Conservation (phyloP, 1,140 invertebrate genomes). For the Penaeus japonicus region DNA sequence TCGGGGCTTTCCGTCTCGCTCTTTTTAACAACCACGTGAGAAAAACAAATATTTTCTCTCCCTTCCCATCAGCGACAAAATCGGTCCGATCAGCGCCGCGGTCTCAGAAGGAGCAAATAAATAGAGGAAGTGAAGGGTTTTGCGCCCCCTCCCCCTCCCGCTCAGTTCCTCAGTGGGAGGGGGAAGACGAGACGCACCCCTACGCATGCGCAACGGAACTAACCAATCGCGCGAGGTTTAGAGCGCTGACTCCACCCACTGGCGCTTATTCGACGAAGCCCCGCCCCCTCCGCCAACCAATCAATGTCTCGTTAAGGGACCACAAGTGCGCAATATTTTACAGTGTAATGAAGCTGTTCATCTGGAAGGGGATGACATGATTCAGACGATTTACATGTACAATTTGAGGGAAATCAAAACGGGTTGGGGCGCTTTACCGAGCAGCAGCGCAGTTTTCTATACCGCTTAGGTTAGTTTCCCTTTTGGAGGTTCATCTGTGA, state of each 20-base stretch:
- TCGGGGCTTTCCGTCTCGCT: no score
- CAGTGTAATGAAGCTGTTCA: slow-evolving; percentile 53
- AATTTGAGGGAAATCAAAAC: slow-evolving; percentile 30
- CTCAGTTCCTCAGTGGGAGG: background rate
- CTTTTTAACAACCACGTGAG: no score
- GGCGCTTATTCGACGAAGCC: slow-evolving; percentile 22
- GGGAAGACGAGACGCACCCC: background rate
- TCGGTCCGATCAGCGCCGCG: no score
- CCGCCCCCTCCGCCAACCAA: slow-evolving; percentile 35
- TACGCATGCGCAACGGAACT: background rate
- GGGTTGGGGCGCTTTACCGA: background rate
- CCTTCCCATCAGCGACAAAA: no score
- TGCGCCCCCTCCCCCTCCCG: no score
- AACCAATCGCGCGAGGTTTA: background rate
- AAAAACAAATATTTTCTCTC: no score
- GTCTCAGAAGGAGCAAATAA: no score
- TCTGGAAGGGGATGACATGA: slow-evolving; percentile 28
- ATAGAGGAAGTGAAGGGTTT: no score
- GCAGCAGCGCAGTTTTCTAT: background rate
- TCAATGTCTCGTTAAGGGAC: slow-evolving; percentile 53
- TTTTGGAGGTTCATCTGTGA: slow-evolving; percentile 37
- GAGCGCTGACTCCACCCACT: background rate
- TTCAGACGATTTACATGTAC: slow-evolving; percentile 18
- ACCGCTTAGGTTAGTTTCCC: background rate
- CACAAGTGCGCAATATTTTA: slow-evolving; percentile 55